Evolutionary conservation across 1,140 invertebrate species (phyloP).

Genomic region (Bombyx mandarina): DNA sequence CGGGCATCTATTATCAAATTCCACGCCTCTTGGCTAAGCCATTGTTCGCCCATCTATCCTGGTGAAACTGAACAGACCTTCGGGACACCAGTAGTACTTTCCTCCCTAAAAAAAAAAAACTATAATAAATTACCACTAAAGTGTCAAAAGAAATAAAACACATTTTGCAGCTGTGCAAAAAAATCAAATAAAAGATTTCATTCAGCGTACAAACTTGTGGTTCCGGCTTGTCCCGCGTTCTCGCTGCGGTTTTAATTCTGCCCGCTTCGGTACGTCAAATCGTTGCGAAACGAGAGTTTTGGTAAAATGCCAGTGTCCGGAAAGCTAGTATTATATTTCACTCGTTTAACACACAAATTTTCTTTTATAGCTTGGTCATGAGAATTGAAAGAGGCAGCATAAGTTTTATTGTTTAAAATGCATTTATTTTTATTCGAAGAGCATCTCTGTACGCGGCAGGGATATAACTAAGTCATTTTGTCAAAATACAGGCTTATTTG

Average conservation of each 20-base stretch:
- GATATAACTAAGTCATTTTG: no score
- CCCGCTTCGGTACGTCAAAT: slow-evolving; percentile 23
- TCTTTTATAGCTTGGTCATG: slow-evolving; percentile 10
- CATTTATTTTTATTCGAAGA: no score
- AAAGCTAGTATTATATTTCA: slow-evolving; percentile 24
- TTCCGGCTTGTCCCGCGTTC: slow-evolving; percentile 7
- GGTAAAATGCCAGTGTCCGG: slow-evolving; percentile 22
- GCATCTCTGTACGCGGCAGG: no score
- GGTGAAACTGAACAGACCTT: no score
- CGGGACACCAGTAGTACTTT: no score
- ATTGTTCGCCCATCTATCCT: no score
- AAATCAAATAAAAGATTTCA: slow-evolving; percentile 1
- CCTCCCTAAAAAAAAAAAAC: no score
- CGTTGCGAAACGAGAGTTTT: slow-evolving; percentile 22
- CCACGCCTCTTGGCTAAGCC: no score
- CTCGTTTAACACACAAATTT: slow-evolving; percentile 23
- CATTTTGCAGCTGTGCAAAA: not conserved
- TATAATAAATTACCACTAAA: no score
- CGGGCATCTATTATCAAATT: no score
- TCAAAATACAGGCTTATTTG: no score
- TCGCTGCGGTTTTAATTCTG: slow-evolving; percentile 15
- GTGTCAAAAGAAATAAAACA: not conserved
- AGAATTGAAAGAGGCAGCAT: not conserved
- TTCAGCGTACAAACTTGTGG: slow-evolving; percentile 10
- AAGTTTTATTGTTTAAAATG: no score